phyloP scores from a whole-genome alignment of 2,113 vertebrate genomes.

The Scomber colias region DNA sequence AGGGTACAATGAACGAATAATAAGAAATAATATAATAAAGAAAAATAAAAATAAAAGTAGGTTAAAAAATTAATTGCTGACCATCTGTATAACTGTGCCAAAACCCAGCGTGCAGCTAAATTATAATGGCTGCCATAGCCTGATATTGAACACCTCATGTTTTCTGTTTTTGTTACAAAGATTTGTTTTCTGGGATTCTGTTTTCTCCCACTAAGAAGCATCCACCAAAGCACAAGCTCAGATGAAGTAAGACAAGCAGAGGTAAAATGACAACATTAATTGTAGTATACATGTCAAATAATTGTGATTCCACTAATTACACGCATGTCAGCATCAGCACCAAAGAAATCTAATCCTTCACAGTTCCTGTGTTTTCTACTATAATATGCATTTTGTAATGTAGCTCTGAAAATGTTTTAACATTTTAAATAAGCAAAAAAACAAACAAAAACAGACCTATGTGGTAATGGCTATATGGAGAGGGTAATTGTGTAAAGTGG shows the following conservation, averaged over 20 bases:
- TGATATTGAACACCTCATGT: background rate
- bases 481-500: conserved; percentile 66
- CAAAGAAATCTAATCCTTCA: background rate
- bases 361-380: background rate
- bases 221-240: background rate
- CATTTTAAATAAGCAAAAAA: conserved; percentile 2
- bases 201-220: no score
- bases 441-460: conserved; percentile 23
- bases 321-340: background rate
- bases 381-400: background rate
- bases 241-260: background rate
- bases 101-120: background rate
- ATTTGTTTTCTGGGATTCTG: no score
- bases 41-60: background rate
- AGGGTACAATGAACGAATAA: no score
- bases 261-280: background rate
- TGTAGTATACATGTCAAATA: background rate
- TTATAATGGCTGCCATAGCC: background rate
- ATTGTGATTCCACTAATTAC: background rate
- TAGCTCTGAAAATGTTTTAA: conserved; percentile 1
- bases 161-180: background rate
- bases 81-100: background rate
- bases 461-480: conserved; percentile 63
- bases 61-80: background rate
- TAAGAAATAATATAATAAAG: no score